Conservation (phyloP, 2,113 vertebrate genomes). For the Urocolius indicus region DNA sequence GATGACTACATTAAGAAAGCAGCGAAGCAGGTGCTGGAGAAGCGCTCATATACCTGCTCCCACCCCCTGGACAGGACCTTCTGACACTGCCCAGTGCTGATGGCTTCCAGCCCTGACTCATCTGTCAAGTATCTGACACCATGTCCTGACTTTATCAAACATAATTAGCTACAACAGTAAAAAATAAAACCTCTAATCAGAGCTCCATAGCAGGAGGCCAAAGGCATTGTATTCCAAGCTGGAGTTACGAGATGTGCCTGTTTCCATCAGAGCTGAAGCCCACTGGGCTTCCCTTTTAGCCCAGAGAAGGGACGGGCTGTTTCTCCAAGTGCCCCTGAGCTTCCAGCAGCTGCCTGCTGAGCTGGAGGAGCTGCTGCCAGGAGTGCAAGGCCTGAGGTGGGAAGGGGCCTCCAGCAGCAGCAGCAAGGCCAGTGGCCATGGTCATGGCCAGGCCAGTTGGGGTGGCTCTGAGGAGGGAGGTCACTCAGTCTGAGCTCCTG, state of each 20-base stretch:
- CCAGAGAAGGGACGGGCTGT: not conserved
- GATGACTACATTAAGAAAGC: slow-evolving; percentile 92
- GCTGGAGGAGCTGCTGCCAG: too few relatives aligned
- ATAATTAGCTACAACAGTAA: not conserved
- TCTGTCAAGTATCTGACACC: not conserved
- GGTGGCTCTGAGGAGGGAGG: not conserved
- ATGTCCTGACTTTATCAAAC: not conserved
- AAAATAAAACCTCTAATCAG: not conserved
- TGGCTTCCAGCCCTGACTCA: too few relatives aligned
- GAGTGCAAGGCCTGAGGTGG: too few relatives aligned
- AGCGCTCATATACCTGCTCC: slow-evolving; percentile 86
- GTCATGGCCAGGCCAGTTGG: too few relatives aligned
- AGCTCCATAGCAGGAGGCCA: not conserved
- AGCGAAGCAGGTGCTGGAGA: slow-evolving; percentile 86
- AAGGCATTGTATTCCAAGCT: too few relatives aligned
- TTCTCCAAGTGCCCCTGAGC: not conserved
- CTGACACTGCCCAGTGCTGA: slow-evolving; percentile 58
- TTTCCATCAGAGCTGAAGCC: not conserved
- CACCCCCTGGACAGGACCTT: slow-evolving; percentile 90
- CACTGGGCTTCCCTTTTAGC: not conserved
- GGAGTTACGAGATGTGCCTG: too few relatives aligned
- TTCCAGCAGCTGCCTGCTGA: not conserved
- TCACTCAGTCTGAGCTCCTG: not conserved
- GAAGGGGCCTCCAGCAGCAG: not conserved
- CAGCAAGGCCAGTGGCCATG: too few relatives aligned